Evolutionary conservation across 2,888 invertebrate genomes (phyloP).

Genomic region (Agrotis puta): DNA sequence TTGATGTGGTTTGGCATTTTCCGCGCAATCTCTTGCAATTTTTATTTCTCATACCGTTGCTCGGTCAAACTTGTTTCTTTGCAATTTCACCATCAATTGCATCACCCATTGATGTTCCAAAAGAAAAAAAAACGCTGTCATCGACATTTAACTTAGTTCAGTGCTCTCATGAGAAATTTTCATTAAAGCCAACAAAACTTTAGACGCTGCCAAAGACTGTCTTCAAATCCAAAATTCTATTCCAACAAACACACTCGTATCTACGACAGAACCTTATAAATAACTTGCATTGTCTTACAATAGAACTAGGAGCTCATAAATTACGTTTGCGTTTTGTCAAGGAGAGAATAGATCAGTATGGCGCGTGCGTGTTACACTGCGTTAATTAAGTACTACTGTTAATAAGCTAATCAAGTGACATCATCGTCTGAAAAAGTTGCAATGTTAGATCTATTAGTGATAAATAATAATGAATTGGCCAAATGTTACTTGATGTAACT

Average conservation of each 20-base stretch:
- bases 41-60: constrained; percentile 7
- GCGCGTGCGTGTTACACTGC: constrained; percentile 51
- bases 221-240: constrained; percentile 24
- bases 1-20: constrained; percentile 28
- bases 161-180: constrained; percentile 8
- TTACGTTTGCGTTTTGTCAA: constrained; percentile 32
- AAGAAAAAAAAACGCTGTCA: neutral
- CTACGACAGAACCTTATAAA: constrained; percentile 21
- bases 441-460: constrained; percentile 33
- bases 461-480: constrained; percentile 37
- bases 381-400: constrained; percentile 46
- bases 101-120: neutral
- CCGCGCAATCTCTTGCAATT: constrained; percentile 26
- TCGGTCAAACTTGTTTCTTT: constrained; percentile 5
- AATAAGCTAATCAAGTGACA: constrained; percentile 59
- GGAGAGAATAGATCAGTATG: constrained; percentile 38
- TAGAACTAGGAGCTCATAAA: constrained; percentile 30
- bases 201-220: constrained; percentile 21
- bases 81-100: neutral
- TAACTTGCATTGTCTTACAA: constrained; percentile 24
- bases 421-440: constrained; percentile 42
- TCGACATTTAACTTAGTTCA: constrained; percentile 14
- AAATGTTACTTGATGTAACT: neutral
- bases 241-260: neutral
- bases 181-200: neutral